Conservation (phyloP, 2,113 vertebrate species). For the Amphiprion ocellaris region DNA sequence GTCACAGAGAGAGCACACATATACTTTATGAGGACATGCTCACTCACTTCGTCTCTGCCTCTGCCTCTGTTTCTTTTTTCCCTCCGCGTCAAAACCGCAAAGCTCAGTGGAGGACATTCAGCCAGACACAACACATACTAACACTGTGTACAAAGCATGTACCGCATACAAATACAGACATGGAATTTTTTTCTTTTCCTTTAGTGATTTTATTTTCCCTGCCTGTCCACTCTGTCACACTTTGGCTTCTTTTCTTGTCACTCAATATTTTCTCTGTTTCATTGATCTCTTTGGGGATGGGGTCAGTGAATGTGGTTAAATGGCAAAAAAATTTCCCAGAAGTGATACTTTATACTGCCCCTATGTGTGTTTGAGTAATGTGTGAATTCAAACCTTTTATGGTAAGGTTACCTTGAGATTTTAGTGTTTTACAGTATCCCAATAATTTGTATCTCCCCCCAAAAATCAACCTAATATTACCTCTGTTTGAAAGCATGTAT, state of each 20-base stretch:
- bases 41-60: conserved; percentile 21
- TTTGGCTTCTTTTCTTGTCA: neutral
- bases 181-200: neutral
- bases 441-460: too few relatives aligned
- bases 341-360: too few relatives aligned
- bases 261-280: neutral
- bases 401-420: too few relatives aligned
- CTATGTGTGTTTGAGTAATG: too few relatives aligned
- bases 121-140: conserved; percentile 12
- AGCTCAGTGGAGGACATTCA: conserved; percentile 27
- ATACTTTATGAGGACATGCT: neutral
- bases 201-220: neutral
- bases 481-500: too few relatives aligned
- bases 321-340: neutral
- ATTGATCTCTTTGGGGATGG: neutral
- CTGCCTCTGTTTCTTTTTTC: neutral
- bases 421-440: too few relatives aligned
- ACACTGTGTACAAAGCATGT: conserved; percentile 7
- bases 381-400: too few relatives aligned
- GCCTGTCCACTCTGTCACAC: conserved; percentile 1
- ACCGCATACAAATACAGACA: conserved; percentile 30
- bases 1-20: conserved; percentile 6
- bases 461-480: too few relatives aligned
- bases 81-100: conserved; percentile 34
- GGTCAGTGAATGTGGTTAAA: neutral